A percentile compares a stretch with the other conserved stretches of the same genome.
These are phyloP conservation scores for Synchiropus splendidus DNA, from an alignment of 2,113 vertebrate species.

Conservation along the genomic window DNA sequence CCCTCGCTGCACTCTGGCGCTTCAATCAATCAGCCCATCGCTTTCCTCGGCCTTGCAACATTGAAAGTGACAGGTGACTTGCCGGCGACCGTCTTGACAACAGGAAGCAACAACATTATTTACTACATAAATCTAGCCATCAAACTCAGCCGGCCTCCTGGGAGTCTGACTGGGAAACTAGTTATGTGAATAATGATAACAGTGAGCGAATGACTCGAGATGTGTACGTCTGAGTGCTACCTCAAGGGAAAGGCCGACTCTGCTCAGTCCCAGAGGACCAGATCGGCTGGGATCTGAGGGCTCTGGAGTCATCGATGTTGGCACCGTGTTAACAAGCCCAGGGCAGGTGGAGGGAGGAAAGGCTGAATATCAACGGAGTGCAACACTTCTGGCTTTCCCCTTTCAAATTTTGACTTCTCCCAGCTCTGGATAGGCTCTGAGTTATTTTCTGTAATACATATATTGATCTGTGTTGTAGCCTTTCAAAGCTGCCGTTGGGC, in stretches of 20 bases:
- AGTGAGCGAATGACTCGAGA: background rate
- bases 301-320: slow-evolving; percentile 53
- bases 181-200: no score
- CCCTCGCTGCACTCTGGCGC: slow-evolving; percentile 45
- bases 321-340: slow-evolving; percentile 57
- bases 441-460: slow-evolving; percentile 2
- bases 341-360: slow-evolving; percentile 44
- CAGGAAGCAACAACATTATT: slow-evolving; percentile 26
- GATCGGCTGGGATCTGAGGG: slow-evolving; percentile 56
- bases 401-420: slow-evolving; percentile 1
- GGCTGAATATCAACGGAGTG: slow-evolving; percentile 37
- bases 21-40: slow-evolving; percentile 64
- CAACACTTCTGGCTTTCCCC: background rate
- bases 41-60: slow-evolving; percentile 38
- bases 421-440: background rate
- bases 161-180: no score
- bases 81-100: slow-evolving; percentile 40
- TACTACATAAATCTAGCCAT: slow-evolving; percentile 28
- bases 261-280: slow-evolving; percentile 44
- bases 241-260: slow-evolving; percentile 41
- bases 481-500: slow-evolving; percentile 20
- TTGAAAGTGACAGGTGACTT: slow-evolving; percentile 59
- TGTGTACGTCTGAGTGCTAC: slow-evolving; percentile 30
- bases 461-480: slow-evolving; percentile 29
- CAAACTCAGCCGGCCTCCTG: no score